Conservation (phyloP, 1,140 invertebrate genomes). For the Gryllus bimaculatus region DNA sequence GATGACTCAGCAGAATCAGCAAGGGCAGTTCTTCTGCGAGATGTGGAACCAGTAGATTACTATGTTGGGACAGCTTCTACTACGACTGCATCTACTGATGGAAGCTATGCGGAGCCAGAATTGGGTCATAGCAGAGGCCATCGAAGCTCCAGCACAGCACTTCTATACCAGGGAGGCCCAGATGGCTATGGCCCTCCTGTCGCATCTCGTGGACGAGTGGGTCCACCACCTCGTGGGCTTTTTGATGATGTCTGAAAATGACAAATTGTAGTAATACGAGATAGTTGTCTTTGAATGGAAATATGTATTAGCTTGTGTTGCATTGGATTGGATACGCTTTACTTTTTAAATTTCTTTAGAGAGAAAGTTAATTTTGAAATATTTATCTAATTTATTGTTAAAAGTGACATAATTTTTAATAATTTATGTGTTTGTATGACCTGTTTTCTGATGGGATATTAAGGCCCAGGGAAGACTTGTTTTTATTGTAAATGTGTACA, state of each 20-base stretch:
- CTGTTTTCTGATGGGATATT: too few relatives aligned
- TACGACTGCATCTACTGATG: conserved; percentile 14
- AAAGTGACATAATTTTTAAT: background rate
- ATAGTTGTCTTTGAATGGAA: too few relatives aligned
- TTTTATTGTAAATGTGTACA: too few relatives aligned
- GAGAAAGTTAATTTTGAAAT: conserved; percentile 28
- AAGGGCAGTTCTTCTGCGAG: conserved; percentile 46
- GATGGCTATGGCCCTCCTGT: conserved; percentile 36
- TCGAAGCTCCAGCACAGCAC: conserved; percentile 22
- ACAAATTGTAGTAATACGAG: background rate
- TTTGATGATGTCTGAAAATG: conserved; percentile 69
- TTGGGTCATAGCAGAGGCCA: conserved; percentile 28
- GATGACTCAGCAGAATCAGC: conserved; percentile 49
- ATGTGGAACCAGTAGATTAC: conserved; percentile 54
- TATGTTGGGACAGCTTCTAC: conserved; percentile 32
- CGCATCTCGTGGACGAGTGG: conserved; percentile 32
- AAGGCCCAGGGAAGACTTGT: too few relatives aligned
- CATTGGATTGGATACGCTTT: too few relatives aligned
- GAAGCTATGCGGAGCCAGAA: conserved; percentile 20
- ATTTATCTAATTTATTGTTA: background rate
- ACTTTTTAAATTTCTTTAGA: conserved; percentile 6
- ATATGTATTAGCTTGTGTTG: too few relatives aligned
- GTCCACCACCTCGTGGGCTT: conserved; percentile 56
- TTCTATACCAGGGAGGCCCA: conserved; percentile 32
- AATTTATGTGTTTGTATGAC: too few relatives aligned